Base-by-base conservation (phyloP, 2,888 invertebrate species). In the Cremastinae sp. region DNA sequence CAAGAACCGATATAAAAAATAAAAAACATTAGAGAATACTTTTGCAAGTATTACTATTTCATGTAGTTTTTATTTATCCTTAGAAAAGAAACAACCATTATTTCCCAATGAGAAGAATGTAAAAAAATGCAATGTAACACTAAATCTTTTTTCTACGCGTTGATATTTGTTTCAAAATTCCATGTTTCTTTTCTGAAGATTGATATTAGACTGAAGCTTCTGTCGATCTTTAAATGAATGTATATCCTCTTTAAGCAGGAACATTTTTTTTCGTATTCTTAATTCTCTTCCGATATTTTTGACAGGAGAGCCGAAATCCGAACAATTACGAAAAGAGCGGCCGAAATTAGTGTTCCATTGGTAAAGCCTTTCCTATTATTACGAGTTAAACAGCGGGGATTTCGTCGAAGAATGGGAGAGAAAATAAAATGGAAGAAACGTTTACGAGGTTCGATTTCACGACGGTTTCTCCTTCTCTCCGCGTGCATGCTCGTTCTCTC, bases 401-500 rank as follows among this genome's bases (percentile, higher is more conserved):
- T 72, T 8, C 5, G 41, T 35, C 45, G 41, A 61, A 43, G 66
- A 70, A 49, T 14, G 37, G 18, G 14, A 47, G 47, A 18, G 16
- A 14, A 58, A 41, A 73, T 73, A 76, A 76, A 73, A 76, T 76
- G 73, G 73, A 61, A 39, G 76, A 28, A n/a, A 73, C 59, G 58
- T 53, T 70, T 56, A 43, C 22, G 61, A 18, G 51, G 28, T 55
- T 18, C 39, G 66, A 56, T 66, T 58, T 35, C 10, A 20, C 28
- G 69, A 45, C 43, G 49, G 53, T 69, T 74, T 55, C 59, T 28
- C 12, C 35, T 18, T 35, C 58, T 45, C 39, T 28, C 62, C 12
- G 39, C 12, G 16, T 45, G 35, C 43, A 69, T 69, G 73, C 53
- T 70, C 61, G 61, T 43, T 77, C 76, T 77, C 81, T 82, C 80